Conservation (phyloP, 1,140 invertebrate species). For the Orussus abietinus region DNA sequence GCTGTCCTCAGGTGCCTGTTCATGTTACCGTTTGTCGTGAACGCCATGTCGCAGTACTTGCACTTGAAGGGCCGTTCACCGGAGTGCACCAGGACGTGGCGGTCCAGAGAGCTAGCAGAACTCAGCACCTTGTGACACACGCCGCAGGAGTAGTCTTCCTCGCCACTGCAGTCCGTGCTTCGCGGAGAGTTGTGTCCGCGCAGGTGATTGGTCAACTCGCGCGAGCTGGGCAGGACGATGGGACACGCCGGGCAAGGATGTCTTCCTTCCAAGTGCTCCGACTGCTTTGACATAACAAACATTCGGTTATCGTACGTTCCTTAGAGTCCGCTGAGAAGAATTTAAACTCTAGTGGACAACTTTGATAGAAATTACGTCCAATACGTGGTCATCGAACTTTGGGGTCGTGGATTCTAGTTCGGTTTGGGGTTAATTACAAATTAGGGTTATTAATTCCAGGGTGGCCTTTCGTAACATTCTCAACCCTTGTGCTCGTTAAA, state of each 20-base stretch:
- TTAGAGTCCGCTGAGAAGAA: too few species aligned
- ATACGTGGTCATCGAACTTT: not conserved
- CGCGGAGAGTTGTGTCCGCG: conserved; percentile 54
- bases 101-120: conserved; percentile 73
- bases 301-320: not conserved
- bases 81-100: conserved; percentile 72
- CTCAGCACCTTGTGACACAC: conserved; percentile 60
- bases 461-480: too few species aligned
- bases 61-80: conserved; percentile 76
- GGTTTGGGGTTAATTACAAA: too few species aligned
- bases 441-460: too few species aligned
- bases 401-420: too few species aligned
- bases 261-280: conserved; percentile 27
- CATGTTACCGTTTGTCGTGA: conserved; percentile 88
- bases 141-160: conserved; percentile 45
- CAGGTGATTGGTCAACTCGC: conserved; percentile 61
- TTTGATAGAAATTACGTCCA: not conserved
- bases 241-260: conserved; percentile 58
- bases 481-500: too few species aligned
- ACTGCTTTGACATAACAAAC: conserved; percentile 17
- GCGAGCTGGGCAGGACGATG: conserved; percentile 47
- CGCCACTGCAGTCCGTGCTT: conserved; percentile 38
- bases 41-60: conserved; percentile 73
- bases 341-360: too few species aligned
- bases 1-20: conserved; percentile 76